phyloP scores from a whole-genome alignment of 2,797 vertebrate species.

The Sparus aurata region DNA sequence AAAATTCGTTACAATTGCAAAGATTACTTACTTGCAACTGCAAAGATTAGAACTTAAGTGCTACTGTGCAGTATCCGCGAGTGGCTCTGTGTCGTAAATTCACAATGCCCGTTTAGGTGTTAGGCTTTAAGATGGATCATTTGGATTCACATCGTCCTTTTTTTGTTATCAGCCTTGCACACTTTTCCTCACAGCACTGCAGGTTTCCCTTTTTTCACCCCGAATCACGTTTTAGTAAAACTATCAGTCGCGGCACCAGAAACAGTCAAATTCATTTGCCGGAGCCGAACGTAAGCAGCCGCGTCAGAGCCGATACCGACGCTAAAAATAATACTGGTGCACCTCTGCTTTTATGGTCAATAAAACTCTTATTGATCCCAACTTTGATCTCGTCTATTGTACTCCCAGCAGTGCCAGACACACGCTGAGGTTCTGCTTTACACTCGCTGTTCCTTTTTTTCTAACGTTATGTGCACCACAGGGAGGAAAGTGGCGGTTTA shows the following conservation, averaged over 20 bases:
- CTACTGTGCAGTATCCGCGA: background rate
- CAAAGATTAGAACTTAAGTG: background rate
- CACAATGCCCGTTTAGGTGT: background rate
- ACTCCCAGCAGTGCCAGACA: constrained; percentile 61
- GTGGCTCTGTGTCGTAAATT: background rate
- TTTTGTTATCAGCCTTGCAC: constrained; percentile 42
- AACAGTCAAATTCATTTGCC: constrained; percentile 47
- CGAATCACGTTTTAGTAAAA: constrained; percentile 41
- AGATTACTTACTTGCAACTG: background rate
- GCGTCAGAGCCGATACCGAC: constrained; percentile 12
- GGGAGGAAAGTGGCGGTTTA: constrained; percentile 87
- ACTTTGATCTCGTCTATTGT: constrained; percentile 57
- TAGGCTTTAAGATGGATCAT: constrained; percentile 5
- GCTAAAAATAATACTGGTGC: constrained; percentile 56
- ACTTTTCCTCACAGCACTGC: constrained; percentile 36
- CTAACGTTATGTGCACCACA: constrained; percentile 57
- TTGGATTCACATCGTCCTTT: constrained; percentile 15
- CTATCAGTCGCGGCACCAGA: constrained; percentile 44
- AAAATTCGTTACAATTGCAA: constrained; percentile 3
- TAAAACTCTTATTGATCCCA: constrained; percentile 64
- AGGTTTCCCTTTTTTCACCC: constrained; percentile 35
- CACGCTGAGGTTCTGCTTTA: constrained; percentile 70
- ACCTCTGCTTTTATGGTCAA: constrained; percentile 67
- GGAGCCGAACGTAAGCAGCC: constrained; percentile 15
- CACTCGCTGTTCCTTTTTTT: constrained; percentile 48